These are phyloP conservation scores for Siniperca scherzeri DNA, from an alignment of 2,797 vertebrate genomes.

Conservation along the genomic window DNA sequence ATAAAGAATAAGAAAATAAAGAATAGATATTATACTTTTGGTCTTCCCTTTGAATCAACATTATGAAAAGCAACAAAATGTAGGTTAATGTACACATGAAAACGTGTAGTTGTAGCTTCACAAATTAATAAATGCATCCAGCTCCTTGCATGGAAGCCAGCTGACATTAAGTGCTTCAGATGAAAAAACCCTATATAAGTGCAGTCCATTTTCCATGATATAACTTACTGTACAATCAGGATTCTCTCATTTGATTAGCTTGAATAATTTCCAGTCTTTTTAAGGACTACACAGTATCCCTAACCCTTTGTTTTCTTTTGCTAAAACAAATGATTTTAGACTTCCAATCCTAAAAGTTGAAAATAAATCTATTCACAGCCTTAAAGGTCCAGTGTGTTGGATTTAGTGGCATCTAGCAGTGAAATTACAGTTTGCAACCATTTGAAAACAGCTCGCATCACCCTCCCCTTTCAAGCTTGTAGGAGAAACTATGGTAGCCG, in stretches of 20 bases:
- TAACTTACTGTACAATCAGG: neutral
- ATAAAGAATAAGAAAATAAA: neutral
- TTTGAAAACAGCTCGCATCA: too few relatives aligned
- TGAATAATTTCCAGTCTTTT: neutral
- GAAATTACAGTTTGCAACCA: too few relatives aligned
- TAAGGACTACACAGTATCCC: neutral
- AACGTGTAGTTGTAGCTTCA: neutral
- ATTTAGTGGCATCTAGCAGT: too few relatives aligned
- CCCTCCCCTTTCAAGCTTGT: too few relatives aligned
- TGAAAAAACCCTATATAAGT: neutral
- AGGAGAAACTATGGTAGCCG: too few relatives aligned
- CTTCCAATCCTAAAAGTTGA: neutral
- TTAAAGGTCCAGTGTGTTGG: too few relatives aligned
- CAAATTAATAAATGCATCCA: neutral
- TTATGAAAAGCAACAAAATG: neutral
- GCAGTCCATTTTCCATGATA: neutral
- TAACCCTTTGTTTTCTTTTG: neutral
- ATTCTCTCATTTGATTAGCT: neutral
- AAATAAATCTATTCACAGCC: neutral
- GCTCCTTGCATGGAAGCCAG: neutral
- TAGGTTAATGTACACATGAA: neutral
- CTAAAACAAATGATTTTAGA: neutral
- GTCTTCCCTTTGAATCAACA: neutral
- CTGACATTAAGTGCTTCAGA: constrained; percentile 8
- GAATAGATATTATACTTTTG: neutral